These are phyloP conservation scores for Amiota communis DNA, from an alignment of 2,888 invertebrate genomes.

Conservation along the genomic window DNA sequence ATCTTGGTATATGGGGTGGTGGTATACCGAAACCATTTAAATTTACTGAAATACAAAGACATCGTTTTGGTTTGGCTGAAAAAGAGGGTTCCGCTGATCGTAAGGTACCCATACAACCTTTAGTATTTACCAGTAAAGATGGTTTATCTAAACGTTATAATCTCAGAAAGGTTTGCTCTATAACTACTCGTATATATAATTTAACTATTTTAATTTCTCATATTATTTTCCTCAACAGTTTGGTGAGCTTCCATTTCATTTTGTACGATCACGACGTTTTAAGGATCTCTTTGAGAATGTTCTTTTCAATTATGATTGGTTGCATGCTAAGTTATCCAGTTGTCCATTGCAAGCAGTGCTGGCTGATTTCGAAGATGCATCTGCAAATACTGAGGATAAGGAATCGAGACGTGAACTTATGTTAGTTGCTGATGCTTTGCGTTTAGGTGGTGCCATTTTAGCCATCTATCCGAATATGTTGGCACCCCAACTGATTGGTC, in stretches of 20 bases:
- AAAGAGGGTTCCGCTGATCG: conserved; percentile 92
- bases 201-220: not conserved
- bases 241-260: conserved; percentile 95
- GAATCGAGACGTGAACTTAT: conserved; percentile 85
- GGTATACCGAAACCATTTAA: conserved; percentile 96
- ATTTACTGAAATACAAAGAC: conserved; percentile 96
- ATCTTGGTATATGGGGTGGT: conserved; percentile 96
- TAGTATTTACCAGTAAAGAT: conserved; percentile 92
- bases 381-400: conserved; percentile 84
- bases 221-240: conserved; percentile 76
- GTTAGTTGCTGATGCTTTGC: conserved; percentile 93
- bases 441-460: conserved; percentile 94
- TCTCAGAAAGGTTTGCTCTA: conserved; percentile 83
- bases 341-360: conserved; percentile 96
- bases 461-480: conserved; percentile 95
- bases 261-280: conserved; percentile 91
- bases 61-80: conserved; percentile 80
- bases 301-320: conserved; percentile 97
- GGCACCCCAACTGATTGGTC: conserved; percentile 93
- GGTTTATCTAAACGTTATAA: conserved; percentile 93
- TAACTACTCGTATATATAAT: not conserved
- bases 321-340: conserved; percentile 95
- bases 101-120: conserved; percentile 95
- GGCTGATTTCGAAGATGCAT: conserved; percentile 96
- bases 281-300: conserved; percentile 93